phyloP scores from a whole-genome alignment of 2,113 vertebrate genomes.

The Bothrops jararaca region DNA sequence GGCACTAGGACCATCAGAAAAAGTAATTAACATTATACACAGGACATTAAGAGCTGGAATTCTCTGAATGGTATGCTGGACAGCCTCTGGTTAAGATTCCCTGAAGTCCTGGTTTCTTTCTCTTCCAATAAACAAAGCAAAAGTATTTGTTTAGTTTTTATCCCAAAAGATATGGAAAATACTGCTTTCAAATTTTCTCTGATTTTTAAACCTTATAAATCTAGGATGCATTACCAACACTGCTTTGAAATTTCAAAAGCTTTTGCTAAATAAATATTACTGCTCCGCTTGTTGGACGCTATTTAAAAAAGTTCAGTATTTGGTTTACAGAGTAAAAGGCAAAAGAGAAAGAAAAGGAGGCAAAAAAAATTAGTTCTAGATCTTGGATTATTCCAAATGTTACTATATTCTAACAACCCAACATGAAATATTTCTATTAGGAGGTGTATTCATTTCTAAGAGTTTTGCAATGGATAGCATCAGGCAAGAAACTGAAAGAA shows the following conservation, averaged over 20 bases:
- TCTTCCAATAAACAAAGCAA: background rate
- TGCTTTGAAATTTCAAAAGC: background rate
- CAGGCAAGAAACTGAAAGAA: background rate
- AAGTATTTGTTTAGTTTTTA: background rate
- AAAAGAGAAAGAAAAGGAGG: background rate
- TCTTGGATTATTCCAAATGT: background rate
- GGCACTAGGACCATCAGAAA: background rate
- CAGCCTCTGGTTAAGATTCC: background rate
- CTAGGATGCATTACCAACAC: background rate
- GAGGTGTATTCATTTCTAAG: no score
- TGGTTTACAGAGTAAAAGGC: background rate
- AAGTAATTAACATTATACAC: background rate
- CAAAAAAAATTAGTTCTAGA: background rate
- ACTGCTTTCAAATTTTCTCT: background rate
- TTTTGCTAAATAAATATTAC: background rate
- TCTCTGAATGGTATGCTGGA: background rate
- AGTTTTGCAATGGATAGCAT: background rate
- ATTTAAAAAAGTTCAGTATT: background rate
- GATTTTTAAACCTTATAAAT: background rate
- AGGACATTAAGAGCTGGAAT: background rate
- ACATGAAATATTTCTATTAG: background rate
- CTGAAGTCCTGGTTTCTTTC: background rate
- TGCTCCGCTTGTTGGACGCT: background rate
- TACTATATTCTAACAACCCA: background rate
- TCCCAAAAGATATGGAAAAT: background rate